Base-by-base conservation (phyloP, 2,113 vertebrate genomes). In the Petromus typicus region DNA sequence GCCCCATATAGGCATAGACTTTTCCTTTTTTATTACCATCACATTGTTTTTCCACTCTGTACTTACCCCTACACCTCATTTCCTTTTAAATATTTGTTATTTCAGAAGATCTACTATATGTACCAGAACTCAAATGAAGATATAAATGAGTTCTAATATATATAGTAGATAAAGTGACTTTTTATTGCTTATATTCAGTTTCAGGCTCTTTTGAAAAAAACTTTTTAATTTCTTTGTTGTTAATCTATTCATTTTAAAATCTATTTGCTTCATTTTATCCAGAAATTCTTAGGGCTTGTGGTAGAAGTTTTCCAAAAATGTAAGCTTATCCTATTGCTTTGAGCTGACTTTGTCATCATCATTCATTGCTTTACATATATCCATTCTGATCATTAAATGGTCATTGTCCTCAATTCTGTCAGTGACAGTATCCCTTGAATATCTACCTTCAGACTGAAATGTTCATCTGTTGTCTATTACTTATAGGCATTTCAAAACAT, bases 211-310 rank as follows among this genome's bases (percentile, higher is more conserved):
- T 71, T 64, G 54, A 73, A 23, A 63, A 75, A 88, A 4, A n/a
- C n/a, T 71, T 85, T 57, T 87, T 61, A 67, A 30, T 91, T 76
- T 63, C 22, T 89, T 81, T 63, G n/a, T 61, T 94, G 37, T n/a
- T 86, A 0, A n/a, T 22, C 37, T 71, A 48, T 59, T 2, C 3
- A 78, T 87, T 85, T 61, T 84, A 61, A 67, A 51, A 12, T n/a
- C 37, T 56, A 32, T 59, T 80, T 71, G 30, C 71, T 76, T 91
- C 75, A 84, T 54, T 91, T 84, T 71, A 61, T 63, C 61, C 63
- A 88, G 57, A 64, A 88, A 90, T 87, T 76, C 16, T 32, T 57
- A 63, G 34, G 4, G 27, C 34, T 86, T 57, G 8, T 56, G 18
- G 48, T 75, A 86, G 3, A 86, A 82, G 1, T 5, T 69, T 87